Percentiles rank a stretch among this genome's conserved stretches.
phyloP scores from a whole-genome alignment of 2,888 invertebrate genomes.

The Unio pictorum region DNA sequence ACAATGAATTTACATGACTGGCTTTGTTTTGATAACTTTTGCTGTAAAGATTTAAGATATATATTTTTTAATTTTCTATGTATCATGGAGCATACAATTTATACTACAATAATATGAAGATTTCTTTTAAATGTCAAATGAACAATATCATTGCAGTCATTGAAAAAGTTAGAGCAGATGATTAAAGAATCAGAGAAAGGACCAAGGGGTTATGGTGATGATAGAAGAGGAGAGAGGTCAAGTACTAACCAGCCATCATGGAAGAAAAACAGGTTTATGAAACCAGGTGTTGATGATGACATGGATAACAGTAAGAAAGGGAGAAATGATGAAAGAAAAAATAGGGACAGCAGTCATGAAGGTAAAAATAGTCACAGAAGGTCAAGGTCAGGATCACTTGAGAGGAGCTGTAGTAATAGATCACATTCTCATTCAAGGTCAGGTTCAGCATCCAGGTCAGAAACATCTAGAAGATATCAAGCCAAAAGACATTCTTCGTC shows the following conservation, averaged over 20 bases:
- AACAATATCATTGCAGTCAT: constrained; percentile 71
- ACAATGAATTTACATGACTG: no score
- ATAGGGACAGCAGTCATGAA: background rate
- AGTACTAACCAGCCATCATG: background rate
- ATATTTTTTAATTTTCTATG: no score
- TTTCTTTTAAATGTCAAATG: no score
- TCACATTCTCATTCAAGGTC: constrained; percentile 9
- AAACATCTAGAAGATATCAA: constrained; percentile 19
- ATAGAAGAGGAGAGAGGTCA: background rate
- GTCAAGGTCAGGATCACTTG: constrained; percentile 6
- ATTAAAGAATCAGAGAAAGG: constrained; percentile 74
- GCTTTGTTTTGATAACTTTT: no score
- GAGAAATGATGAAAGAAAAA: no score
- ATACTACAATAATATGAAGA: no score
- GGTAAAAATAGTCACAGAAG: background rate
- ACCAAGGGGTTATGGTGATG: constrained; percentile 11
- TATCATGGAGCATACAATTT: no score
- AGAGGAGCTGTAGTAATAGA: constrained; percentile 13
- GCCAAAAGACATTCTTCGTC: constrained; percentile 5
- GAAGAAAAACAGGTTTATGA: constrained; percentile 31
- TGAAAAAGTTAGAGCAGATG: constrained; percentile 74
- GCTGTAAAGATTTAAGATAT: no score
- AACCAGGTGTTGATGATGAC: constrained; percentile 27
- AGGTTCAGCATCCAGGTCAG: constrained; percentile 17
- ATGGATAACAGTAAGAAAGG: constrained; percentile 5